A percentile compares a stretch with the other conserved stretches of the same genome.
These are phyloP conservation scores for Nannoperca australis DNA, from an alignment of 2,797 vertebrate species.

Conservation along the genomic window DNA sequence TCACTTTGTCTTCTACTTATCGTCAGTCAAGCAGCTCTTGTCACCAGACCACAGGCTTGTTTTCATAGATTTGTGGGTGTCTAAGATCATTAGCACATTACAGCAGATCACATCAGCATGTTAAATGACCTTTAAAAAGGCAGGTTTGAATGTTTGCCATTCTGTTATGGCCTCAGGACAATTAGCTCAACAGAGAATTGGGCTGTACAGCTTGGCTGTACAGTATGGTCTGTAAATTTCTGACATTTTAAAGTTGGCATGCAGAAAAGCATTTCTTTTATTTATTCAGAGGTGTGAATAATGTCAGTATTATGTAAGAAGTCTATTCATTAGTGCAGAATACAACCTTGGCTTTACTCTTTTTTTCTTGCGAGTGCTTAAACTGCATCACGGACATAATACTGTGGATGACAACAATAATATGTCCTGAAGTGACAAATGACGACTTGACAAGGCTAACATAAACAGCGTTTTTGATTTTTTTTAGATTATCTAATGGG, in stretches of 20 bases:
- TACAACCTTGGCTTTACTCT: background rate
- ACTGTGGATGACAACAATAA: background rate
- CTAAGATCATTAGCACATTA: background rate
- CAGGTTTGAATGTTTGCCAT: slow-evolving; percentile 3
- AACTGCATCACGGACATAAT: background rate
- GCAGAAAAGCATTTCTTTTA: background rate
- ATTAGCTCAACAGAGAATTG: background rate
- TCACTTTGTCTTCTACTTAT: background rate
- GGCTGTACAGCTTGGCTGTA: slow-evolving; percentile 27
- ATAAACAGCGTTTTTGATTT: background rate
- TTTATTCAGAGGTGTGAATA: slow-evolving; percentile 53
- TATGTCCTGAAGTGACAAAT: background rate
- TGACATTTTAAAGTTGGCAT: slow-evolving; percentile 30
- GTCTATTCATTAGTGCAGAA: slow-evolving; percentile 26
- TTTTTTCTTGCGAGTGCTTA: background rate
- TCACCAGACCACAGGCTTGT: background rate
- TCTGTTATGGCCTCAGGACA: background rate
- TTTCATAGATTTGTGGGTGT: slow-evolving; percentile 3
- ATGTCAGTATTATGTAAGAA: slow-evolving; percentile 47
- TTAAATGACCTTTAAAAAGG: background rate
- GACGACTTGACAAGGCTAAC: background rate
- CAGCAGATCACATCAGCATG: background rate
- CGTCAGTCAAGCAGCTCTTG: background rate
- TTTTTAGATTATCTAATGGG: background rate
- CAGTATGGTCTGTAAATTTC: background rate